Percentiles rank a stretch among this genome's conserved stretches.
Conservation (phyloP, 2,888 invertebrate genomes). For the Tethea ocularis region DNA sequence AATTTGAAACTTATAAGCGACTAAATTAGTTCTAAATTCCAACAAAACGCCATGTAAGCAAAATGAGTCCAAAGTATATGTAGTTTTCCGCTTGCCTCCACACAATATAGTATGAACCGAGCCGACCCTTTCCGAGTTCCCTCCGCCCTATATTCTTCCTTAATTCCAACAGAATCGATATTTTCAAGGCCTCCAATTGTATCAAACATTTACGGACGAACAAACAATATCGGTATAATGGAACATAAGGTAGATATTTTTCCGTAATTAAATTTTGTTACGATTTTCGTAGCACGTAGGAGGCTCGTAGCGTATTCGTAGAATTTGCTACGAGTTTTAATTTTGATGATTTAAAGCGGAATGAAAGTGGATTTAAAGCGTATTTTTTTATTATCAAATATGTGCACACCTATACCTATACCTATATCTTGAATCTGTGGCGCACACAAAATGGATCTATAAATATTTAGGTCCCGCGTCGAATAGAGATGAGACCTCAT, state of each 20-base stretch:
- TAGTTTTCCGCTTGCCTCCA: constrained; percentile 31
- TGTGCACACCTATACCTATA: no score
- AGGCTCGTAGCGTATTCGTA: constrained; percentile 8
- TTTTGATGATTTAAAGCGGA: background rate
- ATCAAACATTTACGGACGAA: constrained; percentile 50
- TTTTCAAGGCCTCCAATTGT: constrained; percentile 52
- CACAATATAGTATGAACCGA: constrained; percentile 23
- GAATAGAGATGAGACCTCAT: no score
- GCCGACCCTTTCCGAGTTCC: constrained; percentile 52
- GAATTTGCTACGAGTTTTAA: background rate
- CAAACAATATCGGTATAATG: background rate
- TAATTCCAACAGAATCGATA: constrained; percentile 68
- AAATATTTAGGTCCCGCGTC: no score
- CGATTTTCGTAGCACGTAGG: background rate
- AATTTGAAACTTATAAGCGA: no score
- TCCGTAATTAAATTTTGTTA: background rate
- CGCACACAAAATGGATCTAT: no score
- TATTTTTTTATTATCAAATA: background rate
- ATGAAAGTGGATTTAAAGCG: background rate
- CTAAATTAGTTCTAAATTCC: constrained; percentile 2
- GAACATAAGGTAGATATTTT: background rate
- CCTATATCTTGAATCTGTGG: no score
- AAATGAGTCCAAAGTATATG: constrained; percentile 6
- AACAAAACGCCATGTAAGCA: background rate
- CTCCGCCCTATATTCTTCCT: constrained; percentile 64